phyloP scores from a whole-genome alignment of 1,140 invertebrate genomes.

The Harpegnathos saltator region DNA sequence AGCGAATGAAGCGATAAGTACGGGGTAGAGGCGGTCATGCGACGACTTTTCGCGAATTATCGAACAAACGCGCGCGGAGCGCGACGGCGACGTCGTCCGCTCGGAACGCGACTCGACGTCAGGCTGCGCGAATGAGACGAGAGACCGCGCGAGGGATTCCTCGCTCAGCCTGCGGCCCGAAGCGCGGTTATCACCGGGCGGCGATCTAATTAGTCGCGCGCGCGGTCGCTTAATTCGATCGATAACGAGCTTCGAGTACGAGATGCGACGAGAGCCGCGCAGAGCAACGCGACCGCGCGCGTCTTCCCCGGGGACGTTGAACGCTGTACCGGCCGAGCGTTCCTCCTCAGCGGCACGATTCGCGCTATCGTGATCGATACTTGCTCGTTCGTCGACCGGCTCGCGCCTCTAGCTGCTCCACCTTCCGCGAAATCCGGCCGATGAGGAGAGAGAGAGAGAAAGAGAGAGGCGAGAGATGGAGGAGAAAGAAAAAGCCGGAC shows the following conservation, averaged over 20 bases:
- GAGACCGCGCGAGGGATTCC: not conserved
- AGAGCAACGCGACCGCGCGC: not conserved
- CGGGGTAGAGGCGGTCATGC: not conserved
- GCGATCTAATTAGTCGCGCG: constrained; percentile 43
- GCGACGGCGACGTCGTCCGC: constrained; percentile 13
- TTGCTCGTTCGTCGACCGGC: constrained; percentile 1
- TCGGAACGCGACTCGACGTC: constrained; percentile 60
- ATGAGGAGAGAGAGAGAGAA: not conserved
- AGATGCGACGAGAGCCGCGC: not conserved
- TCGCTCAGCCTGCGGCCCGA: not conserved
- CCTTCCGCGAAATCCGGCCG: constrained; percentile 24
- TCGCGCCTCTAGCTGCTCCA: not conserved
- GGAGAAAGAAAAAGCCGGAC: not conserved
- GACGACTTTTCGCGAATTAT: constrained; percentile 57
- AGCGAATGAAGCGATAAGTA: constrained; percentile 15
- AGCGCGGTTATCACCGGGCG: constrained; percentile 39
- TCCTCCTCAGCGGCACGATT: constrained; percentile 14
- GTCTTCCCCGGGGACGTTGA: not conserved
- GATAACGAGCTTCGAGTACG: not conserved
- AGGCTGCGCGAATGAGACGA: constrained; percentile 25
- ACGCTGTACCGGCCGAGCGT: constrained; percentile 4
- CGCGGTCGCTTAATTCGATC: constrained; percentile 56
- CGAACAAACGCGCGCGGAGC: constrained; percentile 50
- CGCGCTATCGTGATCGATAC: constrained; percentile 52
- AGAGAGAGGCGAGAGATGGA: too few species aligned